Base-by-base conservation (phyloP, 2,888 invertebrate genomes). In the Lamellibrachia satsuma region DNA sequence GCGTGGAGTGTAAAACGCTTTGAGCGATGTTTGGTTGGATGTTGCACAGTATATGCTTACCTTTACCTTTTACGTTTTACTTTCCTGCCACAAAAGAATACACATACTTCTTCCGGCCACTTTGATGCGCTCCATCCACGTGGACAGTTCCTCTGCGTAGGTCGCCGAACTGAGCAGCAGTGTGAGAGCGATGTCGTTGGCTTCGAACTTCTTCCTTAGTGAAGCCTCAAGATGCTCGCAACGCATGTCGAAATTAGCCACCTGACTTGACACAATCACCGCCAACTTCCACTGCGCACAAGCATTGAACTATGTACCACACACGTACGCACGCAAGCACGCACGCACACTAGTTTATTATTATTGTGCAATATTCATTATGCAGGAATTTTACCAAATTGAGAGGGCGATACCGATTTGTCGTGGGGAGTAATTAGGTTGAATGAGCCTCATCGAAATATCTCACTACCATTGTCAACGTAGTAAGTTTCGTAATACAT, bases 191-290 rank as follows among this genome's bases (percentile, higher is more conserved):
- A 91, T 91, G 91, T 91, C 39, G 52, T 51, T 11, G 9, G 11
- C 15, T 6, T 52, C 22, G 27, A 91, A 52, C 51, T n/a, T 51
- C 52, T 52, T 52, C 91, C 91, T 51, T 15, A 91, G 11, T 11
- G 91, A 51, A 15, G 91, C 22, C 91, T 91, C 91, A 15, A 91
- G 51, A 22, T 91, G 52, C 52, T 91, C 91, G 27, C 91, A 91
- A 22, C 91, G 91, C 91, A 91, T 91, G 91, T 91, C 91, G 52
- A 91, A 91, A 2, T 91, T 91, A 2, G 51, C 91, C n/a, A 91
- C 52, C 51, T 91, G 52, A 11, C 27, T 15, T n/a, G 52, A 52
- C 91, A 52, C 39, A 15, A 91, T 27, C 52, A 91, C 91, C 52
- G 91, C 52, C 51, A 15, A 52, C 91, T 91, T 91, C 91, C 91